Percentiles rank a stretch among this genome's conserved stretches.
These are phyloP conservation scores for Drosophila pseudoobscura DNA, from an alignment of 1,140 invertebrate species.

Conservation along the genomic window DNA sequence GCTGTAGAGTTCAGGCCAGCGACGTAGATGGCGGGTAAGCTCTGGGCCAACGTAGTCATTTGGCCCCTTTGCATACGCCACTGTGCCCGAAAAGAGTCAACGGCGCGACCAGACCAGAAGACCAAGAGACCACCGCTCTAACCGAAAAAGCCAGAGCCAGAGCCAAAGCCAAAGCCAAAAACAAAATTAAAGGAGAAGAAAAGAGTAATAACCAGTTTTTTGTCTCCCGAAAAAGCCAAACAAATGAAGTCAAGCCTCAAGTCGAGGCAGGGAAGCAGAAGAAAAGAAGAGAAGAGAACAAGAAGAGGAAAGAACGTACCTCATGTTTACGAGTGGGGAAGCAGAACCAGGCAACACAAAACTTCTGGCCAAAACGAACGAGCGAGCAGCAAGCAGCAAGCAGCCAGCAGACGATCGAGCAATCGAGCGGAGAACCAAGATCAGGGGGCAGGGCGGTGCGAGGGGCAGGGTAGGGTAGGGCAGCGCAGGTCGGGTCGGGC, in stretches of 20 bases:
- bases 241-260: slow-evolving; percentile 79
- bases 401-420: slow-evolving; percentile 27
- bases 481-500: slow-evolving; percentile 66
- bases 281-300: slow-evolving; percentile 45
- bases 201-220: slow-evolving; percentile 82
- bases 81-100: slow-evolving; percentile 37
- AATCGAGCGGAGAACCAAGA: slow-evolving; percentile 33
- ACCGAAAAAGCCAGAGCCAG: slow-evolving; percentile 29
- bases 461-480: slow-evolving; percentile 13
- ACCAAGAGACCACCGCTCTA: slow-evolving; percentile 59
- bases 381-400: slow-evolving; percentile 21
- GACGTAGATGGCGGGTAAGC: slow-evolving; percentile 45
- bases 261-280: slow-evolving; percentile 31
- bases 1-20: slow-evolving; percentile 26
- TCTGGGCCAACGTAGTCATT: slow-evolving; percentile 51
- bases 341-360: slow-evolving; percentile 19
- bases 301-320: slow-evolving; percentile 67
- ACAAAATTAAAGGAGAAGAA: slow-evolving; percentile 49
- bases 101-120: slow-evolving; percentile 18
- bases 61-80: slow-evolving; percentile 76
- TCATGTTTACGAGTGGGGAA: slow-evolving; percentile 73
- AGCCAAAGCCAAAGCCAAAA: slow-evolving; percentile 27
- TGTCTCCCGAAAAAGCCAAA: slow-evolving; percentile 82
- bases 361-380: too few species aligned
- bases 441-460: slow-evolving; percentile 10